phyloP scores from a whole-genome alignment of 2,888 invertebrate genomes.

The Ormyrus rosae region DNA sequence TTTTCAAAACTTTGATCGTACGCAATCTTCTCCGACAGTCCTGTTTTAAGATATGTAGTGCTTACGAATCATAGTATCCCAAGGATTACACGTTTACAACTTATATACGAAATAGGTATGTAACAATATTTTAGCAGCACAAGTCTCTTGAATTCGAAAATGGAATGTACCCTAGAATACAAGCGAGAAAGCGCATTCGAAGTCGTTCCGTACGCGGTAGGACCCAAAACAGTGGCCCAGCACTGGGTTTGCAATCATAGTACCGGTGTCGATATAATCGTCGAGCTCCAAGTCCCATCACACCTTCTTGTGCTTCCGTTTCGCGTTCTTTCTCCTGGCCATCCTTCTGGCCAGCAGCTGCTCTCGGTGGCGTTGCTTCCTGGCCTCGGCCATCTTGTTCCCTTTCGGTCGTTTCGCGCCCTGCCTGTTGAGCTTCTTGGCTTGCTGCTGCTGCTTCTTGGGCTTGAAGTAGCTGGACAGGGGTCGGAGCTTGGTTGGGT shows the following conservation, averaged over 20 bases:
- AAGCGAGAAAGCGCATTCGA: too few species aligned
- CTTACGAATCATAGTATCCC: too few species aligned
- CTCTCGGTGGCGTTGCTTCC: slow-evolving; percentile 26
- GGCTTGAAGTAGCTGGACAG: slow-evolving; percentile 57
- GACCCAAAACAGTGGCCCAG: too few species aligned
- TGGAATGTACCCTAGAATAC: too few species aligned
- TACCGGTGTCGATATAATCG: too few species aligned
- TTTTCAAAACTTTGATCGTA: too few species aligned
- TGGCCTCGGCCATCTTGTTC: slow-evolving; percentile 6
- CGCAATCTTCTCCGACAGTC: too few species aligned
- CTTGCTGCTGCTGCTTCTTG: slow-evolving; percentile 42
- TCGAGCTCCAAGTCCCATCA: not conserved
- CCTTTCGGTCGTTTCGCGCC: slow-evolving; percentile 33
- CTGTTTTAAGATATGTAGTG: too few species aligned
- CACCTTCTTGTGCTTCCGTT: slow-evolving; percentile 63
- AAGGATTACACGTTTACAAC: too few species aligned
- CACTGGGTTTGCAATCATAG: too few species aligned
- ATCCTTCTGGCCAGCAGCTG: slow-evolving; percentile 14
- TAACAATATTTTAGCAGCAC: not conserved
- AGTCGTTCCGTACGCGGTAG: too few species aligned
- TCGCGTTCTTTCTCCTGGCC: slow-evolving; percentile 49
- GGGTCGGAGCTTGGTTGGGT: slow-evolving; percentile 63
- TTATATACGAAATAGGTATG: not conserved
- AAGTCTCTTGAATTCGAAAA: too few species aligned
- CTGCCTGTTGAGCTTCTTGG: not conserved